Evolutionary conservation across 30 jellyfish, hydroid and myxozoan species (phyloP), one percentile per base, ranked within the genome.

Genomic region (Nemopilema nomurai): DNA sequence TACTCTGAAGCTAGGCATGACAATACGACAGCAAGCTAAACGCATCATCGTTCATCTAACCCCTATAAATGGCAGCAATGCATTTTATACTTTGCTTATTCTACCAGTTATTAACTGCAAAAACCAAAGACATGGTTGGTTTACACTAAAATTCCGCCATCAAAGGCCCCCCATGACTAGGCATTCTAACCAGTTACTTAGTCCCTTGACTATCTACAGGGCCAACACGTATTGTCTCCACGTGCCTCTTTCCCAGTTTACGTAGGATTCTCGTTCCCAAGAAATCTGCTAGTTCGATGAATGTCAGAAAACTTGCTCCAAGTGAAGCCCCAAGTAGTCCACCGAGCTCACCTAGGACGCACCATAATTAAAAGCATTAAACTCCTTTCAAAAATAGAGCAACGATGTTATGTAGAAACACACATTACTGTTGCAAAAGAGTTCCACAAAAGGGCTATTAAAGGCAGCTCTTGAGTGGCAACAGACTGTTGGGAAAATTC

Each of bases 311-410:
- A 29, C 89, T 80, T 4, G 89, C 89, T 8, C 89, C 89, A 23
- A 80, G 77, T 0, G 89, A 80, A 24, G 77, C 77, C 18, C 89
- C 89, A 28, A 80, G 80, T 17, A 80, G 29, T 23, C 89, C 89
- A 8, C 89, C 89, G 16, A 80, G 51, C 69, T 80, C 89, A 65
- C 89, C 89, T 80, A 41, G 71, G 33, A 73, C 19, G 69, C 72
- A 63, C 27, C 7, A 63, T 24, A 63, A 63, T 3, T 1, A n/a
- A n/a, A 19, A 1, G n/a, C 7, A 63, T 19, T 13, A 41, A 41
- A 41, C 13, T 41, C 6, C 13, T 41, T 41, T 6, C 57, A 41
- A 41, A 41, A 41, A 13, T 13, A 41, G n/a, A n/a, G 57, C 57
- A 41, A 41, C 13, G 9, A 41, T 41, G 6, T 41, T 41, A 3